These are phyloP conservation scores for Irena cyanogastra DNA, from an alignment of 2,113 vertebrate species.

Conservation along the genomic window DNA sequence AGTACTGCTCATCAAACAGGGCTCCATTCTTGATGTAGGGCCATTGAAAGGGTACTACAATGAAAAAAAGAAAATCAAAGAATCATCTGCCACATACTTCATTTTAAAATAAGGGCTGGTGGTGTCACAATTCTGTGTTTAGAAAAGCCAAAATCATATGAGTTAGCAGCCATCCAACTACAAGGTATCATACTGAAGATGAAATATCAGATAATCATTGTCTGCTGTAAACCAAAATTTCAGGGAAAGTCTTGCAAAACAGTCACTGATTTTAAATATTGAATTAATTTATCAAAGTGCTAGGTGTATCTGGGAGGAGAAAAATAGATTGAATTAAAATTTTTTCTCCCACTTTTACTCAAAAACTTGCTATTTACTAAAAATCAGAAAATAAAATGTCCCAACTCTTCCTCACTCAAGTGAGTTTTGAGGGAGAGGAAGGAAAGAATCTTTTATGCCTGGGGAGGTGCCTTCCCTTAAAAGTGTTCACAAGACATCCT, in stretches of 20 bases:
- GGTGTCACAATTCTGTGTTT: neutral
- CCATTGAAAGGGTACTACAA: slow-evolving; percentile 91
- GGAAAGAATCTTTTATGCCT: neutral
- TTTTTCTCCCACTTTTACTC: neutral
- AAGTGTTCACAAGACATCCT: neutral
- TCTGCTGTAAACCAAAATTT: neutral
- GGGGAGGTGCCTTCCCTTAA: neutral
- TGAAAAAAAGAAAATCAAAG: neutral
- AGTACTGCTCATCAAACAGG: slow-evolving; percentile 90
- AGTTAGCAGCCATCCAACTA: neutral
- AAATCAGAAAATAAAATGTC: neutral
- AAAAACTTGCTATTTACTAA: neutral
- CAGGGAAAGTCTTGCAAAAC: neutral
- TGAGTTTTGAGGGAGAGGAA: neutral
- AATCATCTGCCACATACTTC: neutral
- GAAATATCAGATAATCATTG: neutral
- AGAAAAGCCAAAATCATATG: neutral
- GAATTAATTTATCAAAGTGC: neutral
- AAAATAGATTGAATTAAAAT: neutral
- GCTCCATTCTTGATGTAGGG: slow-evolving; percentile 93
- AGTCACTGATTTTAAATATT: neutral
- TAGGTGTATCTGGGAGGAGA: neutral
- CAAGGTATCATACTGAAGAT: neutral
- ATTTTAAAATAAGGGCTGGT: neutral
- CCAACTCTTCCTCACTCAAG: neutral